Evolutionary conservation across 2,113 vertebrate species (phyloP).

Genomic region (Cromileptes altivelis): DNA sequence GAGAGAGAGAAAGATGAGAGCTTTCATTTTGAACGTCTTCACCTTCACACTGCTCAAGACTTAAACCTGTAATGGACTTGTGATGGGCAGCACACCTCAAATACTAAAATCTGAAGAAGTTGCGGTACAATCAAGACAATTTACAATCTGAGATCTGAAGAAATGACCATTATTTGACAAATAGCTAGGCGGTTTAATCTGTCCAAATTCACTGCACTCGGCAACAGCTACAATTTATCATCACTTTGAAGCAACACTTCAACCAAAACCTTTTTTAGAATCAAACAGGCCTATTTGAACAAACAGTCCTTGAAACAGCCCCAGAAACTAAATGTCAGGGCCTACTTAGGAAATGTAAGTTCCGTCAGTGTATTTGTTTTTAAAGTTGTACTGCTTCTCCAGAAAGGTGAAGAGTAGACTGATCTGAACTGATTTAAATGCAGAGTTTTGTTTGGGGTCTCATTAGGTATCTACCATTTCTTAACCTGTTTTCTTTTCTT

Average conservation of each 20-base stretch:
- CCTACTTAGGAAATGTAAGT: background rate
- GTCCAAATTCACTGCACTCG: background rate
- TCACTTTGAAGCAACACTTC: background rate
- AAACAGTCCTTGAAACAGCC: background rate
- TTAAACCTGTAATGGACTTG: background rate
- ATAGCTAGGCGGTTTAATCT: background rate
- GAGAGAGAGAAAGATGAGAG: background rate
- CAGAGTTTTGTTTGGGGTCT: too few species aligned
- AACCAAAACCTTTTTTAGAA: background rate
- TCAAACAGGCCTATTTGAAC: background rate
- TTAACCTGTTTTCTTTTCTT: too few species aligned
- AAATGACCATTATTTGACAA: background rate
- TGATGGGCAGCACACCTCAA: background rate
- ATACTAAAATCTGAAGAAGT: background rate
- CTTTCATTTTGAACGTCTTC: background rate
- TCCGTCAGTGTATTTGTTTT: background rate
- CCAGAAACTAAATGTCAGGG: background rate
- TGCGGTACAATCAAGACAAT: background rate
- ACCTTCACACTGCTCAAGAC: background rate
- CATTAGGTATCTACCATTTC: too few species aligned
- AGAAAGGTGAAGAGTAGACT: background rate
- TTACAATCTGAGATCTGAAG: background rate
- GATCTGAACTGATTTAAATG: background rate
- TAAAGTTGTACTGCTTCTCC: background rate
- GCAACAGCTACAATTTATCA: conserved; percentile 2